These are phyloP conservation scores for Selenia dentaria DNA, from an alignment of 2,888 invertebrate species.

Conservation along the genomic window DNA sequence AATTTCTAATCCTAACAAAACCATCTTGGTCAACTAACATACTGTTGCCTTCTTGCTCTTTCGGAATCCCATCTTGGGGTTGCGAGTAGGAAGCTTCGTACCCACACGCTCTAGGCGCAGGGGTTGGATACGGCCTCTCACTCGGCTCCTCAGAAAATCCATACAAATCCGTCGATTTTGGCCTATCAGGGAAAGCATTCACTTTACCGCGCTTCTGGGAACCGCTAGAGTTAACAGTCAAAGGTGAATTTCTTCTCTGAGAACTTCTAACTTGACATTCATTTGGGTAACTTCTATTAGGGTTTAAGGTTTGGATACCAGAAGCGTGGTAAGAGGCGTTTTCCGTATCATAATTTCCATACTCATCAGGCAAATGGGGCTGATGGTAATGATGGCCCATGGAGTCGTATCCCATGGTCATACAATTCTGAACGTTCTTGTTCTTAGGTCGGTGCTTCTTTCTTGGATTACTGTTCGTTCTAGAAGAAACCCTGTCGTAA, in stretches of 20 bases:
- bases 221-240: slow-evolving; percentile 75
- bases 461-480: slow-evolving; percentile 80
- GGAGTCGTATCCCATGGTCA: slow-evolving; percentile 85
- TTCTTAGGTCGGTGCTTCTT: slow-evolving; percentile 80
- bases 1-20: slow-evolving; percentile 92
- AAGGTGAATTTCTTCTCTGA: slow-evolving; percentile 75
- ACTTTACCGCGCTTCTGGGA: slow-evolving; percentile 80
- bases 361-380: slow-evolving; percentile 80
- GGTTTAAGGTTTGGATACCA: slow-evolving; percentile 78
- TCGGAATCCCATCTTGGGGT: slow-evolving; percentile 78
- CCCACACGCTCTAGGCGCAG: slow-evolving; percentile 75
- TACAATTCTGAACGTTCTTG: slow-evolving; percentile 82
- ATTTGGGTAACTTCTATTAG: slow-evolving; percentile 79
- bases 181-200: slow-evolving; percentile 85
- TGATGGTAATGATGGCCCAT: slow-evolving; percentile 80
- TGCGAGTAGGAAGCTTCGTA: slow-evolving; percentile 83
- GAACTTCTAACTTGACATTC: slow-evolving; percentile 68
- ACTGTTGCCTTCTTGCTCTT: slow-evolving; percentile 84
- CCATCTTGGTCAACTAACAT: slow-evolving; percentile 97
- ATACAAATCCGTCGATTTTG: slow-evolving; percentile 85
- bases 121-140: slow-evolving; percentile 75
- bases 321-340: slow-evolving; percentile 81
- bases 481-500: slow-evolving; percentile 75
- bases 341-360: slow-evolving; percentile 76
- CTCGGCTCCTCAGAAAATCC: slow-evolving; percentile 81